These are phyloP conservation scores for Liasis olivaceus DNA, from an alignment of 2,797 vertebrate species.

Conservation along the genomic window DNA sequence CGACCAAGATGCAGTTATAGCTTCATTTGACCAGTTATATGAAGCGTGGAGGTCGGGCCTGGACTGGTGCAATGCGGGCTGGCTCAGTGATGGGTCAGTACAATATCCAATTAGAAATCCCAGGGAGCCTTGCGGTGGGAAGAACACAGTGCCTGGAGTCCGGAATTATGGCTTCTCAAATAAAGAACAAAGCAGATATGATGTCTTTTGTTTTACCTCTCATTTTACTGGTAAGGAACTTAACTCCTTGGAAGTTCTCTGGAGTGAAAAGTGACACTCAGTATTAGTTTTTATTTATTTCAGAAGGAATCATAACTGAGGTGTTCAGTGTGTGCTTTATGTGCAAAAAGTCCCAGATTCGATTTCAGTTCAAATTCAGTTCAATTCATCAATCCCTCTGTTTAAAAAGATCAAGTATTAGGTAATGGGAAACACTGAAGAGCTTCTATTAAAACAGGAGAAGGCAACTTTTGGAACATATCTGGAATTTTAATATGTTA, in stretches of 20 bases:
- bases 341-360: neutral
- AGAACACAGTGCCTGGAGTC: slow-evolving; percentile 81
- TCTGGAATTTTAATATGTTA: neutral
- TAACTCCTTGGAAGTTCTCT: neutral
- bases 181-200: slow-evolving; percentile 81
- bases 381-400: neutral
- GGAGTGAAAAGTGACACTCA: neutral
- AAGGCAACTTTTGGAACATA: neutral
- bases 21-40: slow-evolving; percentile 86
- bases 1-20: slow-evolving; percentile 84
- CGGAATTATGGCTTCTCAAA: slow-evolving; percentile 89
- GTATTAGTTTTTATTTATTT: neutral
- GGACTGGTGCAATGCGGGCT: slow-evolving; percentile 98
- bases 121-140: slow-evolving; percentile 88
- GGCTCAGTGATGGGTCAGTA: slow-evolving; percentile 91
- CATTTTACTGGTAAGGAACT: slow-evolving; percentile 80
- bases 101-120: slow-evolving; percentile 93
- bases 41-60: slow-evolving; percentile 87
- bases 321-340: neutral
- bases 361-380: neutral
- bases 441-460: neutral
- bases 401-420: neutral
- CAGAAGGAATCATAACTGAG: neutral
- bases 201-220: slow-evolving; percentile 91
- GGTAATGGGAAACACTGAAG: neutral